Base-by-base conservation (phyloP, 2,888 invertebrate species). In the Stenchaetothrips biformis region DNA sequence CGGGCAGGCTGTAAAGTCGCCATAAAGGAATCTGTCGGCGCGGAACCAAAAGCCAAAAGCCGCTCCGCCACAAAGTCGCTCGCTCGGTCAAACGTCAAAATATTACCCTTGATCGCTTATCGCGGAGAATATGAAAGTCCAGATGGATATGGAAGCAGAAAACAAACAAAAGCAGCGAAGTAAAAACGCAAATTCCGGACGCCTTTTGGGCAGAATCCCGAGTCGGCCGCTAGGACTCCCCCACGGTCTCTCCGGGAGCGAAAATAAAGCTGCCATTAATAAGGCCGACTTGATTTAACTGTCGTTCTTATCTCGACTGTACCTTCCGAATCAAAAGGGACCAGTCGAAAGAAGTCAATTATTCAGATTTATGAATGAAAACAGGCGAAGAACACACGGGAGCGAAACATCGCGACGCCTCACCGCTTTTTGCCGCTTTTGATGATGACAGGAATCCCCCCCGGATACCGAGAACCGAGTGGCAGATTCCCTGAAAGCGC, bases 1-100 rank as follows among this genome's bases (percentile, higher is more conserved):
- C 25, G 11, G 53, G 16, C 9, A 18, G 67, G 67, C 25, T 25
- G 25, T 74, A 74, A 74, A 74, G 67, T 25, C 21, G 67, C 67
- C 25, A 25, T 74, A 74, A 74, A 74, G 67, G 67, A 74, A 74
- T 74, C 67, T 74, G 67, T 74, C 67, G 67, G 21, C 67, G 67
- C 8, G 25, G 67, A 25, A 16, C 18, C 67, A 21, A 74, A 74
- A 74, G 67, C 21, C 16, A 53, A 18, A 53, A 18, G 53, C 53
- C 53, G 53, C 53, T 18, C 25, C 67, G 25, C 67, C 67, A 11
- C 67, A 6, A 7, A 74, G 59, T 59, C 18, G 13, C 13, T 59
- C 59, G 59, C 13, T 59, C 13, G 59, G 67, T 25, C 67, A 74
- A 74, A 74, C 67, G 67, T 74, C 67, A 74, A 74, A 74, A 74